phyloP scores from a whole-genome alignment of 2,113 vertebrate genomes.

The Ictidomys tridecemlineatus region DNA sequence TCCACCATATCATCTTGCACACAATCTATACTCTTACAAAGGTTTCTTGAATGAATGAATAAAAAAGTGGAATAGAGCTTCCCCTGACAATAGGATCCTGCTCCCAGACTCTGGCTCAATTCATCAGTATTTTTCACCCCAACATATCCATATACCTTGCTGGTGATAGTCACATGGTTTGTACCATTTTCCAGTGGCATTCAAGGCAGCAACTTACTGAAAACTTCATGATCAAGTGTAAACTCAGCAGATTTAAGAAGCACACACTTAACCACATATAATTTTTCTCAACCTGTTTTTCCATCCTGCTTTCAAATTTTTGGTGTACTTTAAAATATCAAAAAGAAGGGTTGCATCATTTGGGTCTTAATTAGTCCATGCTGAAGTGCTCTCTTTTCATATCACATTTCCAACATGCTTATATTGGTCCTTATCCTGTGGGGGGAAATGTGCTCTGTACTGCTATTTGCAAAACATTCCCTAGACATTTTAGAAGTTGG shows the following conservation, averaged over 20 bases:
- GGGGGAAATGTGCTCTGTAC: not conserved
- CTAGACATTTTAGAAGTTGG: not conserved
- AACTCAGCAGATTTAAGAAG: conserved; percentile 39
- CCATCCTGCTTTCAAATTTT: conserved; percentile 41
- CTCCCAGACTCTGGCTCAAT: not conserved
- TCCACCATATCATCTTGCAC: not conserved
- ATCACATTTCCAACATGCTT: not conserved
- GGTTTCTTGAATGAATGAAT: conserved; percentile 19
- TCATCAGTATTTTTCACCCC: not conserved
- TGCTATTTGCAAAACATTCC: conserved; percentile 25
- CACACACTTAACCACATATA: not conserved
- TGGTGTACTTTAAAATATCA: not conserved
- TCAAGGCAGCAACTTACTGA: conserved; percentile 37
- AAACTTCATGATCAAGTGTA: conserved; percentile 43
- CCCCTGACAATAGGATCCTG: not conserved
- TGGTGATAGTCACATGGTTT: not conserved
- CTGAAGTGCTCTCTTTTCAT: not conserved
- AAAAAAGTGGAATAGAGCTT: not conserved
- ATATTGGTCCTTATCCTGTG: not conserved
- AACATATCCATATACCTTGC: not conserved
- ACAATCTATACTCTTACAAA: not conserved
- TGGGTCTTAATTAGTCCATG: conserved; percentile 46
- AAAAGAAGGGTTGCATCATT: not conserved
- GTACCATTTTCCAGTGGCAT: conserved; percentile 39
- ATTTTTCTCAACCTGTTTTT: conserved; percentile 34